These are phyloP conservation scores for Mystacides longicornis DNA, from an alignment of 2,888 invertebrate species.

Conservation along the genomic window DNA sequence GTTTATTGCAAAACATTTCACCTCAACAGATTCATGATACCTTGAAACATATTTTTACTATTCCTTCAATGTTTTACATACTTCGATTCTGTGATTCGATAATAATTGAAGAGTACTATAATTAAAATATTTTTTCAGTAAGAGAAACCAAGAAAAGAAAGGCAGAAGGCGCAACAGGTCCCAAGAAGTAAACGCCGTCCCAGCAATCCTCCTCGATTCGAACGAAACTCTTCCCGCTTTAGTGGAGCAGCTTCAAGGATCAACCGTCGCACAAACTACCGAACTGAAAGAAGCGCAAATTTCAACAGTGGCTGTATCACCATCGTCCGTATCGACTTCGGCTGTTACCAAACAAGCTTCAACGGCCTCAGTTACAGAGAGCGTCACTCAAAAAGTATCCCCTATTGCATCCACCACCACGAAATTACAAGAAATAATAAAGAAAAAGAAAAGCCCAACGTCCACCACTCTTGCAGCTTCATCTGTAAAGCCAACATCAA, in stretches of 20 bases:
- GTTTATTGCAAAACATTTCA: not conserved
- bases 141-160: conserved; percentile 4
- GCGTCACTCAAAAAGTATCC: not conserved
- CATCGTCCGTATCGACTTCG: not conserved
- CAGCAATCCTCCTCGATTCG: conserved; percentile 4
- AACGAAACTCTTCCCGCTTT: conserved; percentile 4
- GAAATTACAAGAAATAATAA: not conserved
- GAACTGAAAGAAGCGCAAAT: not conserved
- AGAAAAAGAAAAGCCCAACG: not conserved
- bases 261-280: not conserved
- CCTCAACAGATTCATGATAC: too few relatives aligned
- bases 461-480: not conserved
- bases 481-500: conserved; percentile 1
- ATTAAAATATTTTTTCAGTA: conserved; percentile 3
- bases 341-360: conserved; percentile 6
- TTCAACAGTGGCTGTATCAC: not conserved
- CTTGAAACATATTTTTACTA: not conserved
- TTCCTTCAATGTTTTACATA: not conserved
- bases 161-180: conserved; percentile 25
- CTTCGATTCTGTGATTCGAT: not conserved
- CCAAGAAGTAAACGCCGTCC: conserved; percentile 14
- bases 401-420: not conserved
- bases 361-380: not conserved
- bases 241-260: not conserved
- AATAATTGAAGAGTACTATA: not conserved